A percentile compares a stretch with the other conserved stretches of the same genome.
These are phyloP conservation scores for Esox niger DNA, from an alignment of 2,113 vertebrate genomes.

Conservation along the genomic window DNA sequence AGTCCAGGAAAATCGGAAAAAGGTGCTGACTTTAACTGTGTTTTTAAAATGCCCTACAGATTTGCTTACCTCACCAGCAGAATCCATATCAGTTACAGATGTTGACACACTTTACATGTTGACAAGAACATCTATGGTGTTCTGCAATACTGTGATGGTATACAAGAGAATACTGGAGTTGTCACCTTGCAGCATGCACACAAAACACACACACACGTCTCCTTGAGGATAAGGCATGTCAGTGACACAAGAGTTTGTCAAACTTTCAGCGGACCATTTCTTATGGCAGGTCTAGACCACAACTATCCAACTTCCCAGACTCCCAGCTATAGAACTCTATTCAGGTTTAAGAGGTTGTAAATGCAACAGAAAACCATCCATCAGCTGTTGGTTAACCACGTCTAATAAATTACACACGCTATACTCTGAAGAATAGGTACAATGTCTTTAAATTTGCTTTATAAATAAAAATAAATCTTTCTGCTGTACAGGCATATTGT, in stretches of 20 bases:
- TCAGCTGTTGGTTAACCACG: neutral
- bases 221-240: neutral
- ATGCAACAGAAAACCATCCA: neutral
- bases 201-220: neutral
- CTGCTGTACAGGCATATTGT: neutral
- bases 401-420: neutral
- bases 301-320: neutral
- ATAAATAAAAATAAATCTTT: neutral
- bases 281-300: neutral
- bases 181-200: neutral
- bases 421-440: neutral
- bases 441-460: neutral
- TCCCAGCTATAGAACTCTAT: neutral
- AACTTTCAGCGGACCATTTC: neutral
- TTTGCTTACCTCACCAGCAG: neutral
- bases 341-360: neutral
- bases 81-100: conserved; percentile 2
- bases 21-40: neutral
- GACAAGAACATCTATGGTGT: neutral
- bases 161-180: neutral
- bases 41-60: neutral
- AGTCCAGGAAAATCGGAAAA: neutral
- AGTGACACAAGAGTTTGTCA: neutral
- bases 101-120: neutral
- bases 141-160: neutral